Conservation (phyloP, 1,140 invertebrate species). For the Medauroidea extradentata region DNA sequence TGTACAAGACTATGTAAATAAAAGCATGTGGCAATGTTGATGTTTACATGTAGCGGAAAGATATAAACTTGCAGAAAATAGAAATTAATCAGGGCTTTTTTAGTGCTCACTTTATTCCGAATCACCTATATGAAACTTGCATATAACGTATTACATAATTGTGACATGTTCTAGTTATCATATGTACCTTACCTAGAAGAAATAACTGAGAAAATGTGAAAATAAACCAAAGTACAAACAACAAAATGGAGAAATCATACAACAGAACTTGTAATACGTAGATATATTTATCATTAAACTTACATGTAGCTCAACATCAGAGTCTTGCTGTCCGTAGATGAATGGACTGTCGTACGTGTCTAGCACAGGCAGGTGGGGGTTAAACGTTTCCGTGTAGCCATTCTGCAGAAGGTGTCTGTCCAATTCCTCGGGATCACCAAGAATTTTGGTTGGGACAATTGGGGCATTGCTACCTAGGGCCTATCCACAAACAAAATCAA, state of each 20-base stretch:
- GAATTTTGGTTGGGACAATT: slow-evolving; percentile 76
- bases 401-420: slow-evolving; percentile 79
- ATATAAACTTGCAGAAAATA: too few species aligned
- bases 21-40: too few species aligned
- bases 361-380: slow-evolving; percentile 30
- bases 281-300: slow-evolving; percentile 23
- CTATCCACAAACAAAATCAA: slow-evolving; percentile 44
- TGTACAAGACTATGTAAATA: too few species aligned
- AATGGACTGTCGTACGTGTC: slow-evolving; percentile 44
- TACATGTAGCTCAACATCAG: slow-evolving; percentile 47
- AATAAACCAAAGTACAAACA: neutral
- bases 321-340: slow-evolving; percentile 42
- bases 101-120: too few species aligned
- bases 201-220: neutral
- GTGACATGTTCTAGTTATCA: neutral
- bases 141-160: too few species aligned
- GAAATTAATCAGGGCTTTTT: too few species aligned
- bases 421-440: slow-evolving; percentile 80
- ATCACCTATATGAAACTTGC: too few species aligned
- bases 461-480: slow-evolving; percentile 68
- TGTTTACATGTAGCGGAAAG: too few species aligned
- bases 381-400: slow-evolving; percentile 57
- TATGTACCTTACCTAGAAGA: too few species aligned
- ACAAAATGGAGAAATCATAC: neutral
- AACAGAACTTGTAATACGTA: neutral